A percentile compares a stretch with the other conserved stretches of the same genome.
Conservation (phyloP, 2,113 vertebrate genomes). For the Cynopterus brachyotis region DNA sequence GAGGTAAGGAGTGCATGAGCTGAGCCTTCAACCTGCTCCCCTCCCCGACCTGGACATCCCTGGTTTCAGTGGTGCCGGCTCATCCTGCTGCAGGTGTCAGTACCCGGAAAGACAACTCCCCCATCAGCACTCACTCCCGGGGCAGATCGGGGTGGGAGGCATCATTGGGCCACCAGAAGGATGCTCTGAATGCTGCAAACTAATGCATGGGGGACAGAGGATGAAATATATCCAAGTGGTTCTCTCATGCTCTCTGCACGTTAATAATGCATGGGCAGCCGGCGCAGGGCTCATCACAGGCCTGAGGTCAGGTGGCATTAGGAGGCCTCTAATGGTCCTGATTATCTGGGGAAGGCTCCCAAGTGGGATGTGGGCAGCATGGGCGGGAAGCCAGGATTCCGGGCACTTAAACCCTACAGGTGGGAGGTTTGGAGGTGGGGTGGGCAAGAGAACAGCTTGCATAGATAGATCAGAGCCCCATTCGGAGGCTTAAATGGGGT, state of each 20-base stretch:
- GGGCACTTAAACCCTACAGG: slow-evolving; percentile 80
- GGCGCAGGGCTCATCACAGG: background rate
- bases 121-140: slow-evolving; percentile 45
- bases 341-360: slow-evolving; percentile 69
- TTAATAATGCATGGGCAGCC: slow-evolving; percentile 63
- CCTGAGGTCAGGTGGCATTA: slow-evolving; percentile 71
- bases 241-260: slow-evolving; percentile 6
- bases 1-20: background rate
- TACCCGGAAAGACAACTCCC: background rate
- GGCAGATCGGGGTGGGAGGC: background rate
- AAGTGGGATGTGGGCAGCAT: slow-evolving; percentile 60
- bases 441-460: slow-evolving; percentile 37
- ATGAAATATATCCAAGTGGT: background rate
- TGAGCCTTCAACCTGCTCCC: background rate
- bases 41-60: background rate
- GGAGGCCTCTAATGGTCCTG: slow-evolving; percentile 68
- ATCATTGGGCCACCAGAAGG: slow-evolving; percentile 64
- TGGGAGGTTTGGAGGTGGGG: slow-evolving; percentile 73
- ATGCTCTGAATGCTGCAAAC: slow-evolving; percentile 52
- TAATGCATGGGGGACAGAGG: slow-evolving; percentile 45
- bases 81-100: background rate
- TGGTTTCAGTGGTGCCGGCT: background rate
- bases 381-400: slow-evolving; percentile 78
- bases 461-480: background rate
- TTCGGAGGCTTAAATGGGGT: background rate